Evolutionary conservation across 2,888 invertebrate species (phyloP).

Genomic region (Pimpla rufipes): DNA sequence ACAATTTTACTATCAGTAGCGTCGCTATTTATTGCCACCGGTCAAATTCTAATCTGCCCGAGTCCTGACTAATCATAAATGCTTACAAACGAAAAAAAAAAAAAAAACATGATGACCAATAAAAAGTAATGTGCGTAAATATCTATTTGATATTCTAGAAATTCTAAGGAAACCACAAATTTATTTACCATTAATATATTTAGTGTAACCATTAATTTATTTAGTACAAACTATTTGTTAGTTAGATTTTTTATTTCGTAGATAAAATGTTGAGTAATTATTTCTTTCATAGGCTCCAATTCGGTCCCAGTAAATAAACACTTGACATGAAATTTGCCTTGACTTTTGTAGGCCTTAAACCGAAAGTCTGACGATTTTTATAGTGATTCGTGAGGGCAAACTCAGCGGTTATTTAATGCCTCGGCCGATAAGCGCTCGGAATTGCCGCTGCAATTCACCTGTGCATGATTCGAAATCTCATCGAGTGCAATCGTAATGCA

Average conservation of each 20-base stretch:
- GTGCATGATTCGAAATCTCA: neutral
- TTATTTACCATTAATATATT: too few species aligned
- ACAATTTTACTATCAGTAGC: neutral
- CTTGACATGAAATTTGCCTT: neutral
- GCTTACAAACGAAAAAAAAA: neutral
- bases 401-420: neutral
- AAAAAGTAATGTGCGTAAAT: too few species aligned
- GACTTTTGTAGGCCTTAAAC: neutral
- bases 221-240: too few species aligned
- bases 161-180: too few species aligned
- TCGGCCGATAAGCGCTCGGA: neutral
- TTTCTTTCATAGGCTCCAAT: neutral
- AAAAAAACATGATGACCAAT: too few species aligned
- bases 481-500: neutral
- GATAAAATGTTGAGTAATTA: neutral
- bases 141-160: too few species aligned
- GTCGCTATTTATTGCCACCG: neutral
- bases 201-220: too few species aligned
- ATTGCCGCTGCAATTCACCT: neutral
- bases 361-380: neutral
- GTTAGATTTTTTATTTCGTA: too few species aligned
- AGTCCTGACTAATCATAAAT: neutral
- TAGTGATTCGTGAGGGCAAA: neutral
- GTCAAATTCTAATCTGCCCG: slow-evolving; percentile 1
- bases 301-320: neutral